Evolutionary conservation across 2,113 vertebrate species (phyloP), one percentile per base, ranked within the genome.

Genomic region (Cyrtonyx montezumae): DNA sequence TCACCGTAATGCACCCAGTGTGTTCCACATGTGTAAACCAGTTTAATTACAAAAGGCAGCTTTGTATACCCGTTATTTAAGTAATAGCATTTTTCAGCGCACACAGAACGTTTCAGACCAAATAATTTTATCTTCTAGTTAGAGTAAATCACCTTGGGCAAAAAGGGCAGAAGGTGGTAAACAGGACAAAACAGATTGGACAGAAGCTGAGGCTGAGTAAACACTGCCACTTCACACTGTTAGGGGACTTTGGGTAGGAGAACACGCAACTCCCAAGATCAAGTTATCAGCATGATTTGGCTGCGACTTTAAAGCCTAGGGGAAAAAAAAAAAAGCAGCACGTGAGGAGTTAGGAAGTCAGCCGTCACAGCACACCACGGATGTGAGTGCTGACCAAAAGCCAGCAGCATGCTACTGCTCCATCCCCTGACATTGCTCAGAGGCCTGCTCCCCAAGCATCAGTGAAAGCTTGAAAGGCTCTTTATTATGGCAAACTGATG

Each of bases 341-440:
- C 66, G 70, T 62, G 84, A 84, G 87, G 85, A 92, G 93, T 1
- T 1, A 5, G 37, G 1, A 32, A 70, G 62, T 74, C 80, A 81
- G 7, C 19, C 17, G 1, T 2, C 1, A 2, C 9, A 18, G 48
- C 14, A 22, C 1, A 19, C 69, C 53, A 67, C 78, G 61, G 85
- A 26, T 90, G 14, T 67, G 83, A 2, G 0, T 40, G 9, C 32
- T 30, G 75, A 26, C 66, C 7, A 1, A 42, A 21, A 13, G 91
- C 65, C 77, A 84, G 91, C 61, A 87, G 91, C 93, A 89, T 70
- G 84, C 82, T 86, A 68, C 79, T 56, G 78, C 76, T 87, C 89
- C 89, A 61, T 93, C 81, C 69, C 87, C 87, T 87, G 63, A 91
- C 89, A 74, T 85, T 95, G 91, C 84, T 70, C 78, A 26, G 40